Percentiles rank a stretch among this genome's conserved stretches.
phyloP scores from a whole-genome alignment of 92 coral and sea anemone genomes.

The Palythoa caribaeorum region DNA sequence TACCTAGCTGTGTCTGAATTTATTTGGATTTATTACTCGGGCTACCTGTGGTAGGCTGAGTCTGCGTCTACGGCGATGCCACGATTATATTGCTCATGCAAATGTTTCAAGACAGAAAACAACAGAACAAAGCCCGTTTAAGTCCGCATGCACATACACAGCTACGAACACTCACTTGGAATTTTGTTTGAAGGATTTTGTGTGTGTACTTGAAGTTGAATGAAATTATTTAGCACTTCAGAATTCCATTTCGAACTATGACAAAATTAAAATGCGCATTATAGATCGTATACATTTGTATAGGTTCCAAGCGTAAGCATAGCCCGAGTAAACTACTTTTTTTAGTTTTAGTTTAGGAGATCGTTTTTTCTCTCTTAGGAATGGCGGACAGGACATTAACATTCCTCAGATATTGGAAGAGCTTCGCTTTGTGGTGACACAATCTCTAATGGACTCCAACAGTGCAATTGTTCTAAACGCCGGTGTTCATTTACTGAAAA shows the following conservation, averaged over 20 bases:
- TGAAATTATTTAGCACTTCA: background rate
- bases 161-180: too few relatives aligned
- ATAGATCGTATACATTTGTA: background rate
- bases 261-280: too few relatives aligned
- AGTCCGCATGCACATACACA: too few relatives aligned
- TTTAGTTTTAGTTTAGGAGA: background rate
- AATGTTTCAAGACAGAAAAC: too few relatives aligned
- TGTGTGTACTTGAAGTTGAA: background rate
- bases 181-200: too few relatives aligned
- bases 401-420: slow-evolving; percentile 67
- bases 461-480: slow-evolving; percentile 77
- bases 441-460: slow-evolving; percentile 74
- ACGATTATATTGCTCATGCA: too few relatives aligned
- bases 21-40: too few relatives aligned
- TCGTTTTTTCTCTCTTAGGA: slow-evolving; percentile 29
- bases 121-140: too few relatives aligned
- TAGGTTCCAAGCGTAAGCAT: background rate
- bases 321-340: background rate
- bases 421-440: slow-evolving; percentile 60
- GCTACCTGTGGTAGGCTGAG: too few relatives aligned
- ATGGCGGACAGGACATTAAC: slow-evolving; percentile 73
- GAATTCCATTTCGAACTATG: too few relatives aligned
- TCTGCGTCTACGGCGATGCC: too few relatives aligned
- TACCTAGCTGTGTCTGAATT: too few relatives aligned
- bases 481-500: slow-evolving; percentile 78